Evolutionary conservation across 2,888 invertebrate species (phyloP), one percentile per base, ranked within the genome.

Genomic region (Brachyopa scutellaris): DNA sequence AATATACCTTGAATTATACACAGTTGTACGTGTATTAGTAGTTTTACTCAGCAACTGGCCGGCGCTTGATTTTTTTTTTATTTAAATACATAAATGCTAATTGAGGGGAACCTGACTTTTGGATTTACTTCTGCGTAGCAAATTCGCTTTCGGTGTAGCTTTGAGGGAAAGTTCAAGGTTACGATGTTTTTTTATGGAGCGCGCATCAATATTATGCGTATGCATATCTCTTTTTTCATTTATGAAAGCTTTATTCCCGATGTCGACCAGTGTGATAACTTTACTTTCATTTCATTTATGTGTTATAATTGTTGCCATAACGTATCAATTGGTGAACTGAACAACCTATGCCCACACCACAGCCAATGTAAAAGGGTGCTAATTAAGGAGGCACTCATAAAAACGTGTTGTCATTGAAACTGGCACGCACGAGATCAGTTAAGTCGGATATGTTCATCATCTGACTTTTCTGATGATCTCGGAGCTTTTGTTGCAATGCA

Each of bases 101-200:
- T 49, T n/a, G n/a, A 33, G 2, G 7, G 38, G 7, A 5, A 51
- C 47, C 36, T 26, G 21, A 8, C 23, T 61, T 42, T 21, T 19
- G 33, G 9, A 47, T 21, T 15, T 33, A 40, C 17, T 26, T 26
- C 9, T 62, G 42, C 15, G 31, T 21, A 26, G 49, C 9, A 9
- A 51, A 29, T 70, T 62, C 19, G 45, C 19, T 53, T 72, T 42
- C 51, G 17, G 19, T 29, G 15, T 23, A 36, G 26, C n/a, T 47
- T 49, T 23, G 40, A 49, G 5, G 7, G 31, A 64, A 62, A 64
- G 66, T 74, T 72, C 78, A 78, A 78, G 78, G 78, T 78, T 72
- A n/a, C n/a, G n/a, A 72, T 33, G 21, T 1, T 11, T 3, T 66
- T 66, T 66, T 57, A 49, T 55, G 49, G 31, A 66, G 8, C 21